Conservation (phyloP, 2,113 vertebrate genomes). For the Triplophysa tibetana region DNA sequence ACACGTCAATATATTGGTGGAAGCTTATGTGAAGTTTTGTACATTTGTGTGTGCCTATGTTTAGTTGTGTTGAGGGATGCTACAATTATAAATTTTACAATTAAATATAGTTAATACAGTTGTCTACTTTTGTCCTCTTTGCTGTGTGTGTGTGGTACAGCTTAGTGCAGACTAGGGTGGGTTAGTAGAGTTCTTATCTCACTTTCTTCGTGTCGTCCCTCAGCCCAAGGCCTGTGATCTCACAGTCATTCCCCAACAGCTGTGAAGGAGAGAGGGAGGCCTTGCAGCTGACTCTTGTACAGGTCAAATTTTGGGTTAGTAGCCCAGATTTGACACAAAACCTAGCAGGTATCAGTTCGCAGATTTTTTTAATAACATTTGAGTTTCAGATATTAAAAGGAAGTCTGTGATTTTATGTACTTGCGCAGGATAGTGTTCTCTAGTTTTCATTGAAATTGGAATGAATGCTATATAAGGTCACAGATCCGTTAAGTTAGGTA, state of each 20-base stretch:
- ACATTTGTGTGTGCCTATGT: constrained; percentile 23
- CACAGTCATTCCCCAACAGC: constrained; percentile 28
- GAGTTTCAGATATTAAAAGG: background rate
- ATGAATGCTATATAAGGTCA: too few species aligned
- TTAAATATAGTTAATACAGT: too few species aligned
- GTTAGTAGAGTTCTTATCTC: constrained; percentile 48
- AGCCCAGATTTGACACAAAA: background rate
- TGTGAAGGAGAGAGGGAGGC: constrained; percentile 36
- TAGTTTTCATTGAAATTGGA: too few species aligned
- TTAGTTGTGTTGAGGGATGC: background rate
- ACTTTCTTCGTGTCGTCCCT: constrained; percentile 34
- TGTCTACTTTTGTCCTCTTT: background rate
- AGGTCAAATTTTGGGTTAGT: background rate
- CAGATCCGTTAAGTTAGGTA: too few species aligned
- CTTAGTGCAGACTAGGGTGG: constrained; percentile 15
- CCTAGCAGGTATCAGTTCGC: background rate
- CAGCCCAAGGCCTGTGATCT: constrained; percentile 50
- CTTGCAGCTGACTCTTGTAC: constrained; percentile 30
- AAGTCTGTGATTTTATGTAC: too few species aligned
- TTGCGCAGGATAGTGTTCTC: too few species aligned
- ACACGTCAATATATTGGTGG: too few species aligned
- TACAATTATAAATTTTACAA: background rate
- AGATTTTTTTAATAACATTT: too few species aligned
- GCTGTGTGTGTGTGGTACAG: constrained; percentile 5
- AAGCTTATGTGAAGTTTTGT: constrained; percentile 31